phyloP scores from a whole-genome alignment of 2,113 vertebrate species.

The Phrynosoma platyrhinos region DNA sequence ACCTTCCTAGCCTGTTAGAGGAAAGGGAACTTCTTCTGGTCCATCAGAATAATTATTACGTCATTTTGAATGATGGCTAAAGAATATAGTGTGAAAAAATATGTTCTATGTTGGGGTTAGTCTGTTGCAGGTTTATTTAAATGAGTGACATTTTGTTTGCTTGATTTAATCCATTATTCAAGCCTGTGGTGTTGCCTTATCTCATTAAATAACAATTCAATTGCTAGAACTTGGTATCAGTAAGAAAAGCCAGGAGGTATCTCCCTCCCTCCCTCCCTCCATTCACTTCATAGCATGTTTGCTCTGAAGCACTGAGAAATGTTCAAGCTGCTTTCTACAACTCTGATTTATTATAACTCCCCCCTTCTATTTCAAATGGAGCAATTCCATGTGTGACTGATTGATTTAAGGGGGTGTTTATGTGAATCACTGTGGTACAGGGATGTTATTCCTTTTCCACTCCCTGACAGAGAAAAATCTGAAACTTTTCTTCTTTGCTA shows the following conservation, averaged over 20 bases:
- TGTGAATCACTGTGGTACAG: constrained; percentile 58
- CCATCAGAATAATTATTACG: background rate
- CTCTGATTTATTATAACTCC: constrained; percentile 67
- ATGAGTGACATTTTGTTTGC: background rate
- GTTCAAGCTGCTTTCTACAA: constrained; percentile 61
- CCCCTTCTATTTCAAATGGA: constrained; percentile 43
- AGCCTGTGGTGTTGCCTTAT: background rate
- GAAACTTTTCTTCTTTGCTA: constrained; percentile 69
- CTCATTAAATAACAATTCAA: background rate
- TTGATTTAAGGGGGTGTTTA: constrained; percentile 65
- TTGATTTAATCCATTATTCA: background rate
- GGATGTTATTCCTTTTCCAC: constrained; percentile 72
- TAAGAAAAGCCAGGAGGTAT: background rate
- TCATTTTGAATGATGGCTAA: background rate
- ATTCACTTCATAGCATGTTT: background rate
- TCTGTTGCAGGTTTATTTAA: background rate
- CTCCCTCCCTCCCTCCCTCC: background rate
- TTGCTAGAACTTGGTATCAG: background rate
- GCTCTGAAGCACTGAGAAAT: constrained; percentile 1
- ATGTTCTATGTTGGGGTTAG: background rate
- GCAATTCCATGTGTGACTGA: constrained; percentile 61
- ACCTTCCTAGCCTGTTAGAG: background rate
- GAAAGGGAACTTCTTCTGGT: background rate
- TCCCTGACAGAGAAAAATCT: constrained; percentile 72
- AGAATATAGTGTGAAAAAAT: background rate